A percentile compares a stretch with the other conserved stretches of the same genome.
These are phyloP conservation scores for Squalus acanthias DNA, from an alignment of 2,797 vertebrate genomes.

Conservation along the genomic window DNA sequence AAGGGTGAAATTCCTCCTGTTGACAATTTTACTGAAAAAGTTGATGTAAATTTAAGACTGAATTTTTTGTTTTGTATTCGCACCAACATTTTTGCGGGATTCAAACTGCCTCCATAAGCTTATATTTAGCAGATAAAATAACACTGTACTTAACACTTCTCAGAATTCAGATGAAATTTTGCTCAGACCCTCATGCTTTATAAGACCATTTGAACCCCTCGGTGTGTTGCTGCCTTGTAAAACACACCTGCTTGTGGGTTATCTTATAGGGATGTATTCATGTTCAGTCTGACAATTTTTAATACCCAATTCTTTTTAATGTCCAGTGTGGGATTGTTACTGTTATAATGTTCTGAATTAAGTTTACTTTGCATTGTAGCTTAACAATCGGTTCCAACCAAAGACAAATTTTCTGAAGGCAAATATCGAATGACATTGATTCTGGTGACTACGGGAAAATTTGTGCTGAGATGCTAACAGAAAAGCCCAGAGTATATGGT, in stretches of 20 bases:
- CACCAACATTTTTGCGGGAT: not conserved
- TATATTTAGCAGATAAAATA: not conserved
- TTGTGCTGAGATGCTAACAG: not conserved
- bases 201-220: not conserved
- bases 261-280: not conserved
- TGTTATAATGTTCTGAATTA: not conserved
- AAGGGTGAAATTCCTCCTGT: not conserved
- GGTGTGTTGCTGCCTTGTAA: not conserved
- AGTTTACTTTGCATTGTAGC: not conserved
- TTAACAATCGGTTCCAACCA: not conserved
- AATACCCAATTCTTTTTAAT: not conserved
- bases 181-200: not conserved
- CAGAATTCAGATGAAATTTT: not conserved
- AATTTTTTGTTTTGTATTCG: not conserved
- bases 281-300: not conserved
- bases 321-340: not conserved
- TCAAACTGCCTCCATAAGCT: not conserved
- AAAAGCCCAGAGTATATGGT: not conserved
- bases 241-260: not conserved
- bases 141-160: not conserved
- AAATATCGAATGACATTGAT: not conserved
- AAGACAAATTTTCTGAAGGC: not conserved
- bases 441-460: not conserved
- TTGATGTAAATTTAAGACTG: not conserved
- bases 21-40: not conserved